Percentiles rank a stretch among this genome's conserved stretches.
These are phyloP conservation scores for Lutraria rhynchaena DNA, from an alignment of 1,140 invertebrate species.

Conservation along the genomic window DNA sequence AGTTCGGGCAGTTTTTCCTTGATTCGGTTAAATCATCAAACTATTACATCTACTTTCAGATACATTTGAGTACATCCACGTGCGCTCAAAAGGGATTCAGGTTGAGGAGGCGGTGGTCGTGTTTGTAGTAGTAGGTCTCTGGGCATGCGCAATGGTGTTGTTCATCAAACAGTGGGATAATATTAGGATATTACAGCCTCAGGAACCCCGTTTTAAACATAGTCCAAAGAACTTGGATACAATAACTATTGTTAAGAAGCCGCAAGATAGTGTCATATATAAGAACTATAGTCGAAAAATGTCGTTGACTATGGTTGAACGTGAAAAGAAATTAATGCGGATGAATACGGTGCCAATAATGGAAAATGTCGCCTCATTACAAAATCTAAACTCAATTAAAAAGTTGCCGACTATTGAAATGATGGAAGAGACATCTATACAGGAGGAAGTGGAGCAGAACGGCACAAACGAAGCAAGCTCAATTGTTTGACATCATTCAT, in stretches of 20 bases:
- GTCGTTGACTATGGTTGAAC: conserved; percentile 75
- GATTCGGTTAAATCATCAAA: background rate
- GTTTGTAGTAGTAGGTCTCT: conserved; percentile 70
- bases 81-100: conserved; percentile 33
- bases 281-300: conserved; percentile 77
- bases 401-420: conserved; percentile 59
- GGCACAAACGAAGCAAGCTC: conserved; percentile 32
- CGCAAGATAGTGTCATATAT: conserved; percentile 79
- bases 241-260: conserved; percentile 75
- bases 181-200: conserved; percentile 76
- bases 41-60: conserved; percentile 24
- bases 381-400: conserved; percentile 7
- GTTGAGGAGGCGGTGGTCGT: conserved; percentile 74
- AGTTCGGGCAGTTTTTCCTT: background rate
- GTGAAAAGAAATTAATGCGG: conserved; percentile 74
- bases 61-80: conserved; percentile 29
- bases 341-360: conserved; percentile 76
- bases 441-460: conserved; percentile 37
- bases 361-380: conserved; percentile 63
- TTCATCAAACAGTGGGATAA: conserved; percentile 77
- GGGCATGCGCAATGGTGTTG: conserved; percentile 72
- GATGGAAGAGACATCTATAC: conserved; percentile 35
- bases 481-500: conserved; percentile 27
- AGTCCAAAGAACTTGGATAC: conserved; percentile 78
- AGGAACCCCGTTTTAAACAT: conserved; percentile 73